Evolutionary conservation across 2,888 invertebrate genomes (phyloP).

Genomic region (Laothoe populi): DNA sequence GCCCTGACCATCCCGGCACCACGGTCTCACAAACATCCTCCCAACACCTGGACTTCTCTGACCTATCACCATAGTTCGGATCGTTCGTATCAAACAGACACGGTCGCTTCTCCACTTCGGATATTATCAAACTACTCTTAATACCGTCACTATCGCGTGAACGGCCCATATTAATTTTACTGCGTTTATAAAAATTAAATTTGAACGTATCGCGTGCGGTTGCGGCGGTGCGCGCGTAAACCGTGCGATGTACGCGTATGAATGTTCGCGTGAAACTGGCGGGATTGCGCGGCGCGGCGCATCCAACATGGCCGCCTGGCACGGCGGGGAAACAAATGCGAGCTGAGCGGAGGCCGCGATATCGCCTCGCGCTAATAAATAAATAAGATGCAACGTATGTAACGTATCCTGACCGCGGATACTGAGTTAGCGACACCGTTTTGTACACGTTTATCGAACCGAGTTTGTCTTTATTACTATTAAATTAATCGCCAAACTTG

Average conservation of each 20-base stretch:
- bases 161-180: constrained; percentile 61
- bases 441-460: constrained; percentile 21
- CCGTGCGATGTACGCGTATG: constrained; percentile 63
- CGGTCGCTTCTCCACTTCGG: constrained; percentile 73
- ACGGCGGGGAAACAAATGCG: constrained; percentile 66
- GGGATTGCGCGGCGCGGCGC: constrained; percentile 59
- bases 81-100: constrained; percentile 77
- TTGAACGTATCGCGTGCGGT: constrained; percentile 32
- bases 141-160: constrained; percentile 74
- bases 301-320: constrained; percentile 71
- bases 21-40: constrained; percentile 77
- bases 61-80: constrained; percentile 71
- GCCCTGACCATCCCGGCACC: constrained; percentile 73
- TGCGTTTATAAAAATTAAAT: constrained; percentile 34
- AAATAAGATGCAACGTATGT: constrained; percentile 64
- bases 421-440: constrained; percentile 22
- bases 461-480: constrained; percentile 19
- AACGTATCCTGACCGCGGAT: constrained; percentile 30
- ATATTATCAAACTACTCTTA: constrained; percentile 70
- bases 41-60: constrained; percentile 77
- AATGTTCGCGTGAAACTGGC: constrained; percentile 79
- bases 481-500: constrained; percentile 23
- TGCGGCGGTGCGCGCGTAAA: constrained; percentile 42
- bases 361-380: constrained; percentile 77
- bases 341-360: constrained; percentile 61